Conservation (phyloP, 2,888 invertebrate species). For the Melipona beecheii region DNA sequence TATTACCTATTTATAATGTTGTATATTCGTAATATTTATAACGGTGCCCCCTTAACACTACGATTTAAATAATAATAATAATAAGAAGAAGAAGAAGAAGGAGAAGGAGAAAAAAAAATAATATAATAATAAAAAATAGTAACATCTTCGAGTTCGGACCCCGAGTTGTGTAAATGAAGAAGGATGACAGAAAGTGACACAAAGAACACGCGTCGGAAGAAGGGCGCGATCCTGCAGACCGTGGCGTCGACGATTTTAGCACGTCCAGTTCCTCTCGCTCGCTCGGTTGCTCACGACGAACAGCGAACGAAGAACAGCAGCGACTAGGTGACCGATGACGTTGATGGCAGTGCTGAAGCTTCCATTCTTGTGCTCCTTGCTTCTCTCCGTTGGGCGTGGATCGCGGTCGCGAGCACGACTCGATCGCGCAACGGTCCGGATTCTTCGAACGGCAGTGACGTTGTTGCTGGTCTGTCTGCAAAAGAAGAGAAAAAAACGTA, state of each 20-base stretch:
- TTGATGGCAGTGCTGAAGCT: conserved; percentile 65
- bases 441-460: conserved; percentile 67
- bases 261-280: conserved; percentile 22
- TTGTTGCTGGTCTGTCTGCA: conserved; percentile 68
- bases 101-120: neutral
- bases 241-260: conserved; percentile 14
- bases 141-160: conserved; percentile 46
- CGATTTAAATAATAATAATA: conserved; percentile 51
- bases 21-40: conserved; percentile 32
- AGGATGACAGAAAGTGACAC: neutral
- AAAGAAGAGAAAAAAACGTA: conserved; percentile 23
- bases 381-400: conserved; percentile 41
- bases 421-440: conserved; percentile 56
- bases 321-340: conserved; percentile 68
- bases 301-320: conserved; percentile 56
- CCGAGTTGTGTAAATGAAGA: neutral
- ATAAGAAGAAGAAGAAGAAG: conserved; percentile 1
- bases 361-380: conserved; percentile 47
- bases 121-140: conserved; percentile 40
- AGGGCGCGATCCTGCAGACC: conserved; percentile 21
- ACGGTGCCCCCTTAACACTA: conserved; percentile 57
- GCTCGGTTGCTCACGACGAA: neutral
- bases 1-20: neutral
- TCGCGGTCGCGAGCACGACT: conserved; percentile 46
- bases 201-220: conserved; percentile 30